Evolutionary conservation across 2,888 invertebrate species (phyloP), one percentile per base, ranked within the genome.

Genomic region (Zaprionus obscuricornis): DNA sequence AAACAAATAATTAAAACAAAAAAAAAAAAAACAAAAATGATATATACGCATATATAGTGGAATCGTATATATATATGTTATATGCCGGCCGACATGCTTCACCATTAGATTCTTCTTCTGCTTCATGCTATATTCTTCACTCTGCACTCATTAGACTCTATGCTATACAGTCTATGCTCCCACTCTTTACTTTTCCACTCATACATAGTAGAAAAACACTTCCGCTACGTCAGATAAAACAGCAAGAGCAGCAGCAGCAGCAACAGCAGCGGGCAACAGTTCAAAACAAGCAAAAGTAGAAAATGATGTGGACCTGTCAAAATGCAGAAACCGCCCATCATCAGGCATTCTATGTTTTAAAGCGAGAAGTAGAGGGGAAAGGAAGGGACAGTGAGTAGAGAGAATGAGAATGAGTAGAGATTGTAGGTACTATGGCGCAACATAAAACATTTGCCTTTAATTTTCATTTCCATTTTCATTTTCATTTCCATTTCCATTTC

Each of bases 401-500:
- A 47, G 47, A n/a, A n/a, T n/a, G n/a, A n/a, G n/a, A n/a, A n/a
- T n/a, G n/a, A n/a, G n/a, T n/a, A n/a, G n/a, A n/a, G n/a, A n/a
- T n/a, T n/a, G 39, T 52, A 45, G 59, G 59, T 50, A 73, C 71
- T 56, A 67, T 78, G 83, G 77, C 72, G 84, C 71, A 81, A 81
- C 74, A 84, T 82, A 81, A 84, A 84, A 81, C 84, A 81, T 81
- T 81, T 84, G 81, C 84, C 74, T 76, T 65, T 71, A 56, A 81
- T 78, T 79, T 68, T 64, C 66, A 65, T 72, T 77, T 74, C 69
- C n/a, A n/a, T n/a, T n/a, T n/a, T n/a, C n/a, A n/a, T n/a, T n/a
- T n/a, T n/a, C n/a, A n/a, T n/a, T n/a, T n/a, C 64, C 64, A 64
- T 64, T 56, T 64, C 57, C 56, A 64, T 64, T 57, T 57, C 64